phyloP scores from a whole-genome alignment of 2,797 vertebrate species.

The Poeciliopsis paucimaculata region DNA sequence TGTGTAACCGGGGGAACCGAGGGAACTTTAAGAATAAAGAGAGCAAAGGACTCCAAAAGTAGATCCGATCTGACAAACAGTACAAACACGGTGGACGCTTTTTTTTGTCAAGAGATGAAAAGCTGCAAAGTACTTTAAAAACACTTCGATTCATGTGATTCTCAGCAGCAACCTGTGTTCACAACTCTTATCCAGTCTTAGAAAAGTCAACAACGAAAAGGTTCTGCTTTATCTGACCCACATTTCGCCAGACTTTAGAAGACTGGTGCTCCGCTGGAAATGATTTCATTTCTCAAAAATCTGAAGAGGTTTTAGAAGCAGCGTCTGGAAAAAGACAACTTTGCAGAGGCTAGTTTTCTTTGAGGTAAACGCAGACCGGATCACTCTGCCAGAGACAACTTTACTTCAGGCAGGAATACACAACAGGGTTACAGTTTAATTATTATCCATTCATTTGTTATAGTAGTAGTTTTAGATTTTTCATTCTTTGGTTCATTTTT shows the following conservation, averaged over 20 bases:
- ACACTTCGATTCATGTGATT: slow-evolving; percentile 12
- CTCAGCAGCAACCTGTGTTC: slow-evolving; percentile 33
- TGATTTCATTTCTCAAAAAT: slow-evolving; percentile 18
- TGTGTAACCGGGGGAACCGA: slow-evolving; percentile 28
- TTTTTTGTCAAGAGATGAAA: slow-evolving; percentile 8
- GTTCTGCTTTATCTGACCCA: slow-evolving; percentile 46
- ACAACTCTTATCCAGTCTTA: slow-evolving; percentile 11
- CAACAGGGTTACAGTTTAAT: not conserved
- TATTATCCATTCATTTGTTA: no score
- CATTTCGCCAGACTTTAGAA: slow-evolving; percentile 34
- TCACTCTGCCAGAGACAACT: not conserved
- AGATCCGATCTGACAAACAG: slow-evolving; percentile 32
- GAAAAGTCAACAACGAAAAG: slow-evolving; percentile 35
- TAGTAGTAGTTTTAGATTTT: no score
- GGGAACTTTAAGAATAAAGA: slow-evolving; percentile 42
- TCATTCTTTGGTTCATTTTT: no score
- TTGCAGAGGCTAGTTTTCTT: slow-evolving; percentile 7
- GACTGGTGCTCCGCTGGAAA: slow-evolving; percentile 11
- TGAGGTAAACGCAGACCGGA: not conserved
- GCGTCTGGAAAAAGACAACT: slow-evolving; percentile 18
- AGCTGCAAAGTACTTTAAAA: slow-evolving; percentile 16
- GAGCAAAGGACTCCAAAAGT: not conserved
- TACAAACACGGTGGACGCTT: slow-evolving; percentile 29
- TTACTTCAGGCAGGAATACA: not conserved
- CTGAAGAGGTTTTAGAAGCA: not conserved